Evolutionary conservation across 2,888 invertebrate genomes (phyloP).

Genomic region (Apoderus coryli): DNA sequence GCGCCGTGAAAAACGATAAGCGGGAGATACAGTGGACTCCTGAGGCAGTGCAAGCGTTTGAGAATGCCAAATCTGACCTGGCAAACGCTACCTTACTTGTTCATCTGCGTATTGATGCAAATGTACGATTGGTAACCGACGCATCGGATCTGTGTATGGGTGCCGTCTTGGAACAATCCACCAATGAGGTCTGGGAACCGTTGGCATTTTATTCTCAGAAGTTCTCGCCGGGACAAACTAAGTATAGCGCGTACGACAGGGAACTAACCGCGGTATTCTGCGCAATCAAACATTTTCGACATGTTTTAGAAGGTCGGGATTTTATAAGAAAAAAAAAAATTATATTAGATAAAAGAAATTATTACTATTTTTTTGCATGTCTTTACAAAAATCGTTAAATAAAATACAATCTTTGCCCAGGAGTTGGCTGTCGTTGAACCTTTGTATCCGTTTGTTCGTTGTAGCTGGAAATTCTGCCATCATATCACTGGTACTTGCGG

Average conservation of each 20-base stretch:
- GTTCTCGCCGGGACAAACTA: no score
- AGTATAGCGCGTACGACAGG: slow-evolving; percentile 7
- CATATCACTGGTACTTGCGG: no score
- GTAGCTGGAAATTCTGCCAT: no score
- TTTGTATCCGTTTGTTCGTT: no score
- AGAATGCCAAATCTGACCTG: slow-evolving; percentile 3
- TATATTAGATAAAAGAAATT: no score
- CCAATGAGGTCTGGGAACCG: no score
- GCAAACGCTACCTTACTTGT: slow-evolving; percentile 6
- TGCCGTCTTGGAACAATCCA: slow-evolving; percentile 3
- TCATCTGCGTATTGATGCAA: slow-evolving; percentile 5
- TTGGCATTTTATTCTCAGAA: no score
- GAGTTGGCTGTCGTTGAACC: no score
- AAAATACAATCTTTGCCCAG: no score
- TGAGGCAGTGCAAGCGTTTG: slow-evolving; percentile 6
- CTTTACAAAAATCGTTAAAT: no score
- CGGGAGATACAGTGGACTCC: slow-evolving; percentile 8
- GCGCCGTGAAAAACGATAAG: slow-evolving; percentile 10
- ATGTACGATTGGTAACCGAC: slow-evolving; percentile 4
- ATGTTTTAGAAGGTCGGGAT: slow-evolving; percentile 7
- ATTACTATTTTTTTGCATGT: no score
- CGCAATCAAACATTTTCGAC: slow-evolving; percentile 7
- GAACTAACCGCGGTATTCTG: slow-evolving; percentile 7
- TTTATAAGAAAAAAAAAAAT: no score
- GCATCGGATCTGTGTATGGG: slow-evolving; percentile 6